phyloP scores from a whole-genome alignment of 2,888 invertebrate genomes.

The Vannuccia rotundouncinata region DNA sequence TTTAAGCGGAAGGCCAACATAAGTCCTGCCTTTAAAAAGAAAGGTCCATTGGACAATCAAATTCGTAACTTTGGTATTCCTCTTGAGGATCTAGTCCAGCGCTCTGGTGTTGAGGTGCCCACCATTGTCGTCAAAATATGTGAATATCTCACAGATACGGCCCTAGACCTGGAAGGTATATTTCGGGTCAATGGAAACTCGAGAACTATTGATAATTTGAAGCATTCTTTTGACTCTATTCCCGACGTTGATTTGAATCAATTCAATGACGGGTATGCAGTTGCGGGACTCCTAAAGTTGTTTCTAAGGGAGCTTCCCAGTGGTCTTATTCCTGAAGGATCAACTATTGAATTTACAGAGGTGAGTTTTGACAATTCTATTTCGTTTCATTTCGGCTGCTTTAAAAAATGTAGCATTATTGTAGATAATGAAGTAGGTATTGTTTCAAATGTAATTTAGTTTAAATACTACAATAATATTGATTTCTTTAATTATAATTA shows the following conservation, averaged over 20 bases:
- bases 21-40: slow-evolving; percentile 27
- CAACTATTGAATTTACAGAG: slow-evolving; percentile 52
- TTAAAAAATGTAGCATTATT: too few species aligned
- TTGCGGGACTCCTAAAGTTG: slow-evolving; percentile 61
- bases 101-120: slow-evolving; percentile 41
- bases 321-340: slow-evolving; percentile 57
- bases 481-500: too few species aligned
- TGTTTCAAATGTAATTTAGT: too few species aligned
- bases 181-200: slow-evolving; percentile 61
- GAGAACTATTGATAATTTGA: slow-evolving; percentile 59
- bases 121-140: slow-evolving; percentile 42
- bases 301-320: slow-evolving; percentile 61
- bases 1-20: slow-evolving; percentile 7
- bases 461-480: too few species aligned
- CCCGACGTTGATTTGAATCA: slow-evolving; percentile 60
- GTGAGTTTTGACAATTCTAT: slow-evolving; percentile 42
- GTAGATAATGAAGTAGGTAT: too few species aligned
- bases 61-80: slow-evolving; percentile 27
- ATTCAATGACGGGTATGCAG: slow-evolving; percentile 57
- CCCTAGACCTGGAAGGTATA: slow-evolving; percentile 58
- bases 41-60: slow-evolving; percentile 6
- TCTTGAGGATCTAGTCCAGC: slow-evolving; percentile 27
- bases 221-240: slow-evolving; percentile 59
- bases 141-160: slow-evolving; percentile 46
- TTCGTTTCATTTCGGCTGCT: too few species aligned